A percentile compares a stretch with the other conserved stretches of the same genome.
phyloP scores from a whole-genome alignment of 2,888 invertebrate genomes.

The Trichogramma dendrolimi region DNA sequence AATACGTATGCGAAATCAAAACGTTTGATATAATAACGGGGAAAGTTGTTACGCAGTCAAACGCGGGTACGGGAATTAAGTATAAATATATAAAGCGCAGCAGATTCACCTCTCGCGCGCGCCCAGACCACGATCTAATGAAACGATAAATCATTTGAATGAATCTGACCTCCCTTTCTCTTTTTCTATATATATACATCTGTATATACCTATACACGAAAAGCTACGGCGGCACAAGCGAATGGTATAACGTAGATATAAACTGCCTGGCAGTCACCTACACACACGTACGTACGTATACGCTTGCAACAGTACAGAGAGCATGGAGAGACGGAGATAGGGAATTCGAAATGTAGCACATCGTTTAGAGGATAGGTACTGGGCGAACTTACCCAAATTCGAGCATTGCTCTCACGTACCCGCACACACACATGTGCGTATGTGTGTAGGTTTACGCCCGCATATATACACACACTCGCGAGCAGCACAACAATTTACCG shows the following conservation, averaged over 20 bases:
- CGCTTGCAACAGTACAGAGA: neutral
- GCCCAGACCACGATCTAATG: conserved; percentile 8
- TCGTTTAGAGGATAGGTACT: neutral
- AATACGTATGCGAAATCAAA: too few relatives aligned
- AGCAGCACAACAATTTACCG: neutral
- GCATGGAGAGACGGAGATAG: neutral
- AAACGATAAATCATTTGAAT: conserved; percentile 25
- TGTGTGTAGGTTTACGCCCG: too few relatives aligned
- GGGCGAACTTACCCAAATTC: neutral
- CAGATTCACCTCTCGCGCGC: too few relatives aligned
- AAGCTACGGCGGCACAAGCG: neutral
- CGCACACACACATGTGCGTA: too few relatives aligned
- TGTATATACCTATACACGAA: neutral
- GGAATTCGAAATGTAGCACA: neutral
- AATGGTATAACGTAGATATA: neutral
- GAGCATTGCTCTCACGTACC: too few relatives aligned
- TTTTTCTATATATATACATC: neutral
- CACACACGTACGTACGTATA: too few relatives aligned
- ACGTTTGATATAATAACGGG: too few relatives aligned
- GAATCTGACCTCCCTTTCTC: conserved; percentile 11
- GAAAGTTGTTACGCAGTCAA: too few relatives aligned
- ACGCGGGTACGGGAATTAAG: too few relatives aligned
- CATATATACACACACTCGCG: too few relatives aligned
- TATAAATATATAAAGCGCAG: too few relatives aligned
- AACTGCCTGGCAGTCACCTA: too few relatives aligned